Percentiles rank a stretch among this genome's conserved stretches.
Evolutionary conservation across 2,888 invertebrate species (phyloP).

Genomic region (Dryococelus australis): DNA sequence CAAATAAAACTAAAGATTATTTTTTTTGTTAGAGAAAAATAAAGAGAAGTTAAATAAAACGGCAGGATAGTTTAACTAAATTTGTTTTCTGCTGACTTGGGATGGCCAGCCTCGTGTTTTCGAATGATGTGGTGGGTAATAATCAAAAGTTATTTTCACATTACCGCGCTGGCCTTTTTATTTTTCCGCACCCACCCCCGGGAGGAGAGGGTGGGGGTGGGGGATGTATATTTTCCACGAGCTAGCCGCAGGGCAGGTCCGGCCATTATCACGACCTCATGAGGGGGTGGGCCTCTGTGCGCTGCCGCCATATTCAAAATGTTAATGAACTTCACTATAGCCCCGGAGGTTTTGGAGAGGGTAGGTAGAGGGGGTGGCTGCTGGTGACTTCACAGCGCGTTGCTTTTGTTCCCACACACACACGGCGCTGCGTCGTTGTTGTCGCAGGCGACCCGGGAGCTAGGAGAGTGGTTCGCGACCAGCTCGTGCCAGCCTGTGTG

Average conservation of each 20-base stretch:
- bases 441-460: background rate
- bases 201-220: background rate
- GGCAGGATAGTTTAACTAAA: no score
- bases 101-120: background rate
- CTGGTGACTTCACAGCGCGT: background rate
- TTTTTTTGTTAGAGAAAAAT: no score
- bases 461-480: background rate
- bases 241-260: background rate
- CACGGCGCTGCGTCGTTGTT: background rate
- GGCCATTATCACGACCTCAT: background rate
- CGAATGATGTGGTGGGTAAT: background rate
- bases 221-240: background rate
- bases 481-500: background rate
- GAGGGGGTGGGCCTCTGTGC: background rate
- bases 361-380: background rate
- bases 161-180: background rate
- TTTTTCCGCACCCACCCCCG: background rate
- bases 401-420: background rate
- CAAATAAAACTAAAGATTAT: no score
- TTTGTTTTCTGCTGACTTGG: background rate
- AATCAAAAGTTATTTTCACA: constrained; percentile 16
- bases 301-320: constrained; percentile 1
- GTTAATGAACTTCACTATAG: background rate
- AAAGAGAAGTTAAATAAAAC: no score
- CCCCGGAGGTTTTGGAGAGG: background rate